These are phyloP conservation scores for Ornithoptera alexandrae DNA, from an alignment of 2,888 invertebrate species.

Conservation along the genomic window DNA sequence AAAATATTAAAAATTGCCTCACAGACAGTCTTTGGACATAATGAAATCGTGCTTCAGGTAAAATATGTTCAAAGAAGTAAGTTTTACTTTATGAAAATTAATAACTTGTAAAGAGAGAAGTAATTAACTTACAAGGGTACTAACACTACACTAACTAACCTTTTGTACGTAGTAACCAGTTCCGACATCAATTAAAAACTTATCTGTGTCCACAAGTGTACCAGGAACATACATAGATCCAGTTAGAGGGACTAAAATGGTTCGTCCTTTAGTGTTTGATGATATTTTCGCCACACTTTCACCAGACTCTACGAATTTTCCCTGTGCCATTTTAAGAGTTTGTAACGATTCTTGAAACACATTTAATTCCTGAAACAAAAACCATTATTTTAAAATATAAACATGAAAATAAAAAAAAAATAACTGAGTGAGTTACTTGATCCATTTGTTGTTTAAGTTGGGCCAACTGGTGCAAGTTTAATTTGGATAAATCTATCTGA, in stretches of 20 bases:
- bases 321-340: slow-evolving; percentile 93
- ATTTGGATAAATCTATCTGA: slow-evolving; percentile 89
- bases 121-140: not conserved
- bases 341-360: slow-evolving; percentile 94
- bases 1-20: too few relatives aligned
- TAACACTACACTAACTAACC: slow-evolving; percentile 67
- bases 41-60: not conserved
- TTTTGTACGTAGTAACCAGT: slow-evolving; percentile 98
- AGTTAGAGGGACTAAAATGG: slow-evolving; percentile 95
- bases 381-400: slow-evolving; percentile 17
- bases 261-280: slow-evolving; percentile 87
- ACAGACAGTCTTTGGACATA: not conserved
- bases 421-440: slow-evolving; percentile 76
- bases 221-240: slow-evolving; percentile 99
- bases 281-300: slow-evolving; percentile 90
- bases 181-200: slow-evolving; percentile 96
- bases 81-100: not conserved
- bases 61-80: not conserved
- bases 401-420: slow-evolving; percentile 1
- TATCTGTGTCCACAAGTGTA: slow-evolving; percentile 88
- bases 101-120: not conserved
- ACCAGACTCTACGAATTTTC: slow-evolving; percentile 93
- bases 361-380: slow-evolving; percentile 85
- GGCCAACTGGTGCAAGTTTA: slow-evolving; percentile 89
- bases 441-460: slow-evolving; percentile 93